phyloP scores from a whole-genome alignment of 2,113 vertebrate genomes.

The Paraplagusia blochii region DNA sequence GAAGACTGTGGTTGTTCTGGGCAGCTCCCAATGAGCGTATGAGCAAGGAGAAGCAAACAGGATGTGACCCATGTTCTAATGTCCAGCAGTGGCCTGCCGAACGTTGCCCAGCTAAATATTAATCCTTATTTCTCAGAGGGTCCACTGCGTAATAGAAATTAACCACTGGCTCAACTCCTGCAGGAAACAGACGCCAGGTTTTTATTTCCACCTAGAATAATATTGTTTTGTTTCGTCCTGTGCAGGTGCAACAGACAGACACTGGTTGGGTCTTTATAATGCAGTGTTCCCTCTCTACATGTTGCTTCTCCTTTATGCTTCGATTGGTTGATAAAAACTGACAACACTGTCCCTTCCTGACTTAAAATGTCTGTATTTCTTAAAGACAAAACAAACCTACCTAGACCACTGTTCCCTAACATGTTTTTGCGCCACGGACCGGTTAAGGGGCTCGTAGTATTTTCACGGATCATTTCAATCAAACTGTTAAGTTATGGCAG shows the following conservation, averaged over 20 bases:
- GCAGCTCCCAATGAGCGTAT: slow-evolving; percentile 12
- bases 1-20: slow-evolving; percentile 35
- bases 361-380: too few species aligned
- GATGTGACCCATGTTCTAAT: slow-evolving; percentile 21
- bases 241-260: neutral
- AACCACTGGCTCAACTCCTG: slow-evolving; percentile 6
- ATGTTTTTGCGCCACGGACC: too few species aligned
- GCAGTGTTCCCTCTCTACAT: too few species aligned
- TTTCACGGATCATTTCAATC: too few species aligned
- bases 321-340: too few species aligned
- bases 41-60: slow-evolving; percentile 6
- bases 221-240: neutral
- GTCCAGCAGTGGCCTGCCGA: slow-evolving; percentile 1
- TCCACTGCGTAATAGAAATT: slow-evolving; percentile 9
- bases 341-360: too few species aligned
- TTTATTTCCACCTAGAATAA: neutral
- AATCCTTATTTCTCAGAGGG: slow-evolving; percentile 14
- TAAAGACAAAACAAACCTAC: too few species aligned
- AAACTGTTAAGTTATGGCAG: too few species aligned
- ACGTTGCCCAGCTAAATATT: slow-evolving; percentile 30
- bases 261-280: too few species aligned
- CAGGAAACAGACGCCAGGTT: neutral
- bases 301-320: too few species aligned
- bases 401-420: too few species aligned
- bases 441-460: too few species aligned